These are phyloP conservation scores for Rhyzopertha dominica DNA, from an alignment of 1,140 invertebrate genomes.

Conservation along the genomic window DNA sequence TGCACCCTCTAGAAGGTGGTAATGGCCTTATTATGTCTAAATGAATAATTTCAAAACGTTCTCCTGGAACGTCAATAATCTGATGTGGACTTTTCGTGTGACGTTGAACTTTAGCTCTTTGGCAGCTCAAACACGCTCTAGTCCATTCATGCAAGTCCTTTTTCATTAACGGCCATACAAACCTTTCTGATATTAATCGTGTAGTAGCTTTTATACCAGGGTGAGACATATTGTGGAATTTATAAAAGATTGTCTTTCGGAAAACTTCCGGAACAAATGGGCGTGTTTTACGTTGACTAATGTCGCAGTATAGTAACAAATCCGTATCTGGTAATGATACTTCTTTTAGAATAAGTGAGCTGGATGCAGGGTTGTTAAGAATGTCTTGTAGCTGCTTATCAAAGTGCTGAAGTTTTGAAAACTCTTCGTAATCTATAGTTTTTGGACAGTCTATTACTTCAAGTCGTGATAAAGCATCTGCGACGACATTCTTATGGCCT, in stretches of 20 bases:
- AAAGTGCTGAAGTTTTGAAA: neutral
- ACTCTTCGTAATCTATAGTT: neutral
- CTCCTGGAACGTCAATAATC: conserved; percentile 8
- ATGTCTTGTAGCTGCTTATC: conserved; percentile 12
- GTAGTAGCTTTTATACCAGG: conserved; percentile 35
- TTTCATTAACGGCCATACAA: conserved; percentile 22
- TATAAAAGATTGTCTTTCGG: conserved; percentile 31
- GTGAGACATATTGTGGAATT: conserved; percentile 36
- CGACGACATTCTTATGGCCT: conserved; percentile 32
- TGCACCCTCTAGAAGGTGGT: conserved; percentile 32
- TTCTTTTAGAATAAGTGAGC: conserved; percentile 12
- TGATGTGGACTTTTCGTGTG: conserved; percentile 15
- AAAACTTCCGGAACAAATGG: conserved; percentile 27
- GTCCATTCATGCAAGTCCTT: conserved; percentile 19
- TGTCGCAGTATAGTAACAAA: conserved; percentile 35
- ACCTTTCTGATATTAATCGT: conserved; percentile 35
- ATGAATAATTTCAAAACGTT: conserved; percentile 42
- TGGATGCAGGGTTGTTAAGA: conserved; percentile 7
- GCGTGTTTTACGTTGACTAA: conserved; percentile 11
- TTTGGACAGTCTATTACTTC: conserved; percentile 22
- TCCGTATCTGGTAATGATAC: conserved; percentile 6
- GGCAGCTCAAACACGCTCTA: conserved; percentile 20
- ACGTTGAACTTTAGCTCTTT: conserved; percentile 17
- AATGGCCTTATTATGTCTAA: conserved; percentile 50
- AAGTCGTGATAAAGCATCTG: conserved; percentile 33